phyloP scores from a whole-genome alignment of 23 tunicate species.

The Ciona savignyi region DNA sequence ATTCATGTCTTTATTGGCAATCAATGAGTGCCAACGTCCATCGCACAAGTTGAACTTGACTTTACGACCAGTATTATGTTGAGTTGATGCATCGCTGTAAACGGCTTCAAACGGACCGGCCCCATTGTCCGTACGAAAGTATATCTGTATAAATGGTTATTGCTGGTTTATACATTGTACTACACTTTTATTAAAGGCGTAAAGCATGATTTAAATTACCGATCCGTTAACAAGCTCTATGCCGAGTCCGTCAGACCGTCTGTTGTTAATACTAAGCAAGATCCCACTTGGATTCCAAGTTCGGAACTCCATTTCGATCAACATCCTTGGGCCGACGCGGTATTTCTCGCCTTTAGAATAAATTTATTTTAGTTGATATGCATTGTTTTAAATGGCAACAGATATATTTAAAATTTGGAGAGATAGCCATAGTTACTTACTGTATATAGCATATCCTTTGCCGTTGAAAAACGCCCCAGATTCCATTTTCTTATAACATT shows the following conservation, averaged over 20 bases:
- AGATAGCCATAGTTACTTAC: too few species aligned
- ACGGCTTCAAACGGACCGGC: conserved; percentile 38
- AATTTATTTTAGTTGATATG: not conserved
- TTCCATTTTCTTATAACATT: conserved; percentile 41
- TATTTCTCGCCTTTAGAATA: conserved; percentile 19
- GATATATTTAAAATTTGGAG: too few species aligned
- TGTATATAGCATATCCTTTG: conserved; percentile 35
- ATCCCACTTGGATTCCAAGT: conserved; percentile 58
- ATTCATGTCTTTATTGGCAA: conserved; percentile 45
- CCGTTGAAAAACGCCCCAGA: conserved; percentile 79
- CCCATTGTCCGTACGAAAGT: conserved; percentile 75
- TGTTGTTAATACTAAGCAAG: conserved; percentile 28
- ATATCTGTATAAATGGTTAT: conserved; percentile 28
- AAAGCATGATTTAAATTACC: conserved; percentile 32
- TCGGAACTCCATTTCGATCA: conserved; percentile 64
- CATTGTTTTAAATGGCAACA: too few species aligned
- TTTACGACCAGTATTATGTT: not conserved
- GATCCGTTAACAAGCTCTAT: conserved; percentile 80
- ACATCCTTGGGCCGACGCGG: conserved; percentile 72
- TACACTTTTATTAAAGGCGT: not conserved
- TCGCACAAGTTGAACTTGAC: conserved; percentile 36
- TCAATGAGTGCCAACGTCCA: conserved; percentile 75
- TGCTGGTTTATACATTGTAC: not conserved
- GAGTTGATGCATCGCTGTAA: not conserved
- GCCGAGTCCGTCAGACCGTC: conserved; percentile 42